A percentile compares a stretch with the other conserved stretches of the same genome.
Conservation (phyloP, 2,797 vertebrate genomes). For the Macropus fuliginosus region DNA sequence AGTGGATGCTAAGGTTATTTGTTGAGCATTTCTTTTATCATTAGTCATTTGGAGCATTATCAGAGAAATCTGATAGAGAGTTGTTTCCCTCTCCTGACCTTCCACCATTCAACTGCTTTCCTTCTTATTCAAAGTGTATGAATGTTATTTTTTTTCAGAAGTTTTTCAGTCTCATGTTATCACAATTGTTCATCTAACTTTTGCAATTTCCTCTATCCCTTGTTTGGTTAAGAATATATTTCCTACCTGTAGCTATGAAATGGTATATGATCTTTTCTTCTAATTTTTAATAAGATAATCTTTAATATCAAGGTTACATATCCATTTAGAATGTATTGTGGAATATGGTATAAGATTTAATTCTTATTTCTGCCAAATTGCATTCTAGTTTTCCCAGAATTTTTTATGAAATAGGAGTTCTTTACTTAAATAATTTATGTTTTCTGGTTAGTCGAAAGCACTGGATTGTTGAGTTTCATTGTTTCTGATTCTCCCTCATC, state of each 20-base stretch:
- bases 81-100: background rate
- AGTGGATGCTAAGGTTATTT: background rate
- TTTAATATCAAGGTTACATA: background rate
- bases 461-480: background rate
- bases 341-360: background rate
- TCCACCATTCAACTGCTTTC: background rate
- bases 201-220: background rate
- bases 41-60: background rate
- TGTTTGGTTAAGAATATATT: background rate
- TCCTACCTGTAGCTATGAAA: background rate
- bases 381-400: background rate
- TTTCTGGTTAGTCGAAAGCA: background rate
- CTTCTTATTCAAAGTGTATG: background rate
- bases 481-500: background rate
- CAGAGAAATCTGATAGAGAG: background rate
- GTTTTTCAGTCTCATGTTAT: background rate
- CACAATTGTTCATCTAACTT: background rate
- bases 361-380: background rate
- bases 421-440: background rate
- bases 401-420: background rate
- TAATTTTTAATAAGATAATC: background rate
- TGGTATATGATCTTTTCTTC: background rate
- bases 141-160: background rate
- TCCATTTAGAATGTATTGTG: background rate
- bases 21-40: background rate